Conservation (phyloP, 2,888 invertebrate species). For the Synergus itoensis region DNA sequence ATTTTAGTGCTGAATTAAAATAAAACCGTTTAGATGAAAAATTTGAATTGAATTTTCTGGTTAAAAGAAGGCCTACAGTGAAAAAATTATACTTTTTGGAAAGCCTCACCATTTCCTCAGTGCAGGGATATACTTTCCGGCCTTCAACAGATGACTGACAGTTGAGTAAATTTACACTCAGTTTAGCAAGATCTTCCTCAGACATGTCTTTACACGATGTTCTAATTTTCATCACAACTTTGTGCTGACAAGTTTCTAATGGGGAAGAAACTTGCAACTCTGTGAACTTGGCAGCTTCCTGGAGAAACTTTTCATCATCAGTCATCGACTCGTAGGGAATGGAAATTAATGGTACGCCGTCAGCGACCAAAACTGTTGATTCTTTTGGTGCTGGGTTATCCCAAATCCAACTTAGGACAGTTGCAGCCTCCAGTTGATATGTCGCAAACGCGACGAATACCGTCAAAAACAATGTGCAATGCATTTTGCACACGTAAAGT, state of each 20-base stretch:
- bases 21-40: neutral
- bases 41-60: neutral
- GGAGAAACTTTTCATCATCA: slow-evolving; percentile 83
- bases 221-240: slow-evolving; percentile 82
- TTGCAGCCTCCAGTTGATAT: slow-evolving; percentile 53
- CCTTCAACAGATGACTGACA: slow-evolving; percentile 84
- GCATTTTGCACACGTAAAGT: neutral
- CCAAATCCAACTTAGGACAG: slow-evolving; percentile 73
- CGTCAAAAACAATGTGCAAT: neutral
- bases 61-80: neutral
- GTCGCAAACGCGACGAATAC: slow-evolving; percentile 5
- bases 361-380: slow-evolving; percentile 59
- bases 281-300: slow-evolving; percentile 81
- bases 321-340: slow-evolving; percentile 74
- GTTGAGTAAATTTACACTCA: slow-evolving; percentile 84
- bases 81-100: slow-evolving; percentile 29
- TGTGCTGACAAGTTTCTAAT: slow-evolving; percentile 83
- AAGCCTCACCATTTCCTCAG: slow-evolving; percentile 80
- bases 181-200: slow-evolving; percentile 84
- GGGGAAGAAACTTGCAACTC: slow-evolving; percentile 80
- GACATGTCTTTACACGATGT: slow-evolving; percentile 81
- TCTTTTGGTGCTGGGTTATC: slow-evolving; percentile 58
- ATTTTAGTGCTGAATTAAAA: neutral
- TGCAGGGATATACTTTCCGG: slow-evolving; percentile 81
- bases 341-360: slow-evolving; percentile 69